Evolutionary conservation across 1,140 invertebrate genomes (phyloP).

Genomic region (Drosophila sp.): DNA sequence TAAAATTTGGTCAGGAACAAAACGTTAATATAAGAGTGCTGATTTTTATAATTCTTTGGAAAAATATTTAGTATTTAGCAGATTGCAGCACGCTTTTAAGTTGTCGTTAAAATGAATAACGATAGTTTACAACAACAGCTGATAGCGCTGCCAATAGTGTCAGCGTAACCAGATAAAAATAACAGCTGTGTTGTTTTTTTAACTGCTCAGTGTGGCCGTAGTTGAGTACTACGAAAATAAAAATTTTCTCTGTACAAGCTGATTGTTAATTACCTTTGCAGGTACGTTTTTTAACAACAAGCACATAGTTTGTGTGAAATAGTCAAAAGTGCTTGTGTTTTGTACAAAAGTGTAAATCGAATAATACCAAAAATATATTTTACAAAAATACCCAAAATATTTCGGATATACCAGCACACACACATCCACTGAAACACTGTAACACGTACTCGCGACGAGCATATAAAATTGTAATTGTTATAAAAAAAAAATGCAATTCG

Average conservation of each 20-base stretch:
- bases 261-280: neutral
- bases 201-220: conserved; percentile 12
- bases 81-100: no score
- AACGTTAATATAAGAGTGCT: no score
- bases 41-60: no score
- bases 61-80: no score
- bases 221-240: neutral
- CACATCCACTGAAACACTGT: conserved; percentile 15
- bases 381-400: conserved; percentile 5
- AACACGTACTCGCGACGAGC: conserved; percentile 31
- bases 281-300: neutral
- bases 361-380: neutral
- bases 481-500: conserved; percentile 49
- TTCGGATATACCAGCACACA: conserved; percentile 24
- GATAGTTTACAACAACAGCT: conserved; percentile 13
- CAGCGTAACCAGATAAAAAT: conserved; percentile 16
- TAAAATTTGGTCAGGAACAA: no score
- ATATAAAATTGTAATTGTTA: conserved; percentile 46
- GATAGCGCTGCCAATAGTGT: conserved; percentile 16
- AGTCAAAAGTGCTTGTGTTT: neutral
- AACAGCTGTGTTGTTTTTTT: conserved; percentile 29
- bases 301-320: neutral
- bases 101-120: no score
- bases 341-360: neutral
- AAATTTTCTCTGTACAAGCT: neutral